phyloP scores from a whole-genome alignment of 2,888 invertebrate genomes.

The Nipponacmea schrenckii region DNA sequence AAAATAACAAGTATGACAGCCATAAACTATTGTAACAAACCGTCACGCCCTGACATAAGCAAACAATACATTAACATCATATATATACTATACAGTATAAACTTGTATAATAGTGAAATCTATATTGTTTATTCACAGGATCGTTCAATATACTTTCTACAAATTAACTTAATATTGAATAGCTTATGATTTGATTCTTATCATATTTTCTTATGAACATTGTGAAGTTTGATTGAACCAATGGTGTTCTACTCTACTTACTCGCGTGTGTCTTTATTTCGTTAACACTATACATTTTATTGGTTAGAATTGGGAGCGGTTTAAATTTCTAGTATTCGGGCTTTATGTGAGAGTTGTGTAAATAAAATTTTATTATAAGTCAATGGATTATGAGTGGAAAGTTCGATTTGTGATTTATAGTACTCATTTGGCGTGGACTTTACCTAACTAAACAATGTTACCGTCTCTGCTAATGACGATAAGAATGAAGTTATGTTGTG shows the following conservation, averaged over 20 bases:
- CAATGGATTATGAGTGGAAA: neutral
- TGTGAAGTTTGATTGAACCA: too few species aligned
- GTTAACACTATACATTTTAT: neutral
- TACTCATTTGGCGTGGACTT: conserved; percentile 3
- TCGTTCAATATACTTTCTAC: too few species aligned
- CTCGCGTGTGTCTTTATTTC: too few species aligned
- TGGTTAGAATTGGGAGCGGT: conserved; percentile 1
- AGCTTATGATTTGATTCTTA: too few species aligned
- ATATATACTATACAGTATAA: neutral
- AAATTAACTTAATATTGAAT: too few species aligned
- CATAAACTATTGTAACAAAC: conserved; percentile 5
- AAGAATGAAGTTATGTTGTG: neutral
- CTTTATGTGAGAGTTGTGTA: neutral
- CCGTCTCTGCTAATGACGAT: too few species aligned
- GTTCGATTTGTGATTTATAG: neutral
- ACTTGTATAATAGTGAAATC: too few species aligned
- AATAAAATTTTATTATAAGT: neutral
- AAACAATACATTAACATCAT: conserved; percentile 5
- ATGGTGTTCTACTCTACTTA: too few species aligned
- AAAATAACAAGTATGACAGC: conserved; percentile 6
- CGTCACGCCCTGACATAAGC: conserved; percentile 2
- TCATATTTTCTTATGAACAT: too few species aligned
- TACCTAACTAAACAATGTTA: neutral
- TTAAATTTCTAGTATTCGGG: neutral
- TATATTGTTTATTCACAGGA: too few species aligned